These are phyloP conservation scores for Python bivittatus DNA, from an alignment of 2,113 vertebrate species.

Conservation along the genomic window DNA sequence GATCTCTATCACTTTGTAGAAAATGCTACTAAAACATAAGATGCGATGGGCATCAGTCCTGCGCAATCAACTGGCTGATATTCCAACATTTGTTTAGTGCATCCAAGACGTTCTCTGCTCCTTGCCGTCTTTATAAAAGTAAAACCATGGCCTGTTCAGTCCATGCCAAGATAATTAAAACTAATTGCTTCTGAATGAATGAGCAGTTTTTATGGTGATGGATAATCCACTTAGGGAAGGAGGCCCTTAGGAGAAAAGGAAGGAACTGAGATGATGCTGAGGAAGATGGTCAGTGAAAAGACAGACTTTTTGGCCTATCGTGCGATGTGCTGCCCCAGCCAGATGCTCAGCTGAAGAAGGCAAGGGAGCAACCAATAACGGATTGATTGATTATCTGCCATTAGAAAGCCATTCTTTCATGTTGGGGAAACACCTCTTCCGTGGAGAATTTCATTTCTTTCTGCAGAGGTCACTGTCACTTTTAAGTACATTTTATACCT, in stretches of 20 bases:
- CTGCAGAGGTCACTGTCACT: neutral
- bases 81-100: neutral
- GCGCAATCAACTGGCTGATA: neutral
- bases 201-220: constrained; percentile 18
- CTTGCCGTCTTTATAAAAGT: neutral
- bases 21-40: neutral
- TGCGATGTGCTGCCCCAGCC: neutral
- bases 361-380: neutral
- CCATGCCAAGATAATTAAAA: constrained; percentile 1
- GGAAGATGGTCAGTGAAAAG: neutral
- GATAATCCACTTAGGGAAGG: neutral
- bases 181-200: constrained; percentile 5
- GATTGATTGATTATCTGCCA: neutral
- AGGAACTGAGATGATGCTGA: too few species aligned
- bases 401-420: neutral
- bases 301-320: neutral
- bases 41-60: neutral
- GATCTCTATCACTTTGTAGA: neutral
- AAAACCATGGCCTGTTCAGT: neutral
- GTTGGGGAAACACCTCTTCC: neutral
- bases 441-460: neutral
- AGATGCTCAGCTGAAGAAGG: neutral
- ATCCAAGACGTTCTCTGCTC: neutral
- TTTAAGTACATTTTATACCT: neutral
- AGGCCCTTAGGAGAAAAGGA: neutral